Percentiles rank a stretch among this genome's conserved stretches.
Evolutionary conservation across 2,888 invertebrate genomes (phyloP).

Genomic region (Drosophila recens): DNA sequence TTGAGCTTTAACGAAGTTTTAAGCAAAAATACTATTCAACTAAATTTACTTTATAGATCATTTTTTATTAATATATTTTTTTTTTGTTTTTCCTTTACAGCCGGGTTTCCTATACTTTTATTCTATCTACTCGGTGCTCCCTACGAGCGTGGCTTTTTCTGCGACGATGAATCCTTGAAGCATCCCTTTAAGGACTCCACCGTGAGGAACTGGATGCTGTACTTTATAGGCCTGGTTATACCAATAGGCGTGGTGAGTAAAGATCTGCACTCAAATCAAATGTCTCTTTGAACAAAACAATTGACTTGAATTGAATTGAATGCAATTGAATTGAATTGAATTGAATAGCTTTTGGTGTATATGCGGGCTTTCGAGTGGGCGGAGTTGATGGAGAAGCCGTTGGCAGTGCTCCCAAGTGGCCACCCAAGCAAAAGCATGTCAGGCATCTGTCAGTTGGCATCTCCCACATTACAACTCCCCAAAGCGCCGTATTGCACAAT

Average conservation of each 20-base stretch:
- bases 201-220: conserved; percentile 91
- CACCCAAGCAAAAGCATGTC: conserved; percentile 67
- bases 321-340: conserved; percentile 40
- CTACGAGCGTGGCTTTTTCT: conserved; percentile 96
- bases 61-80: neutral
- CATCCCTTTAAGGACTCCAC: conserved; percentile 95
- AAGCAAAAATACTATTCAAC: too few relatives aligned
- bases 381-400: conserved; percentile 13
- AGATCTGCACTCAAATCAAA: conserved; percentile 8
- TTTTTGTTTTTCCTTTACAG: conserved; percentile 87
- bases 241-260: conserved; percentile 91
- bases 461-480: conserved; percentile 21
- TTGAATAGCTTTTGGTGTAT: conserved; percentile 21
- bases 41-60: neutral
- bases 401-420: conserved; percentile 44
- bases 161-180: conserved; percentile 95
- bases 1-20: neutral
- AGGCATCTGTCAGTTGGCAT: too few relatives aligned
- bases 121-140: conserved; percentile 91
- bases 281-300: conserved; percentile 10
- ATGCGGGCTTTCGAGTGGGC: conserved; percentile 32
- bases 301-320: conserved; percentile 27
- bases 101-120: conserved; percentile 90
- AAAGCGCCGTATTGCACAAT: conserved; percentile 52
- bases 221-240: conserved; percentile 90